A percentile compares a stretch with the other conserved stretches of the same genome.
Conservation (phyloP, 2,797 vertebrate species). For the Scomberomorus guttatus region DNA sequence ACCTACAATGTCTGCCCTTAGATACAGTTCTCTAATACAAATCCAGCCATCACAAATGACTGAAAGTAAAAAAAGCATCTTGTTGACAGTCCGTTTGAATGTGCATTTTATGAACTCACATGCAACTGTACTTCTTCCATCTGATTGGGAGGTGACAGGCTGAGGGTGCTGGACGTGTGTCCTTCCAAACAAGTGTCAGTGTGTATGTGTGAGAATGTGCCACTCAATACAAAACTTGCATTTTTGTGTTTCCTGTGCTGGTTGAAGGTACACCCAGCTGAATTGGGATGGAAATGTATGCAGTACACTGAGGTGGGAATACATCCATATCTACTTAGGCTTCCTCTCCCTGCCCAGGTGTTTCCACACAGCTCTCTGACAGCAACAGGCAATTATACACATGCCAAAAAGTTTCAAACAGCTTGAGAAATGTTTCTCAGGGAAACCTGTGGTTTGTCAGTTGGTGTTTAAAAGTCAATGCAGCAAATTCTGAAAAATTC, state of each 20-base stretch:
- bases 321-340: constrained; percentile 31
- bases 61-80: too few species aligned
- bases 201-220: constrained; percentile 6
- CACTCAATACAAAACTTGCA: constrained; percentile 39
- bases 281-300: constrained; percentile 64
- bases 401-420: constrained; percentile 37
- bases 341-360: constrained; percentile 17
- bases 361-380: constrained; percentile 40
- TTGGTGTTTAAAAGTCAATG: constrained; percentile 43
- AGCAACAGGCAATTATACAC: constrained; percentile 41
- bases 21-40: too few species aligned
- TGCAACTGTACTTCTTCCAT: background rate
- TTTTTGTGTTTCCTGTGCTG: constrained; percentile 18
- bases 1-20: too few species aligned
- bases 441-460: constrained; percentile 30
- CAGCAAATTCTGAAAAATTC: background rate
- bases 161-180: background rate
- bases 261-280: constrained; percentile 17
- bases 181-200: constrained; percentile 12
- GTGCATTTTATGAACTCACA: background rate
- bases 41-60: too few species aligned
- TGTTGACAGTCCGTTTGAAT: background rate
- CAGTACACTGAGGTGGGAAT: constrained; percentile 60
- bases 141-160: background rate
- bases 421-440: constrained; percentile 23